phyloP scores from a whole-genome alignment of 2,113 vertebrate genomes.

The Recurvirostra avosetta region DNA sequence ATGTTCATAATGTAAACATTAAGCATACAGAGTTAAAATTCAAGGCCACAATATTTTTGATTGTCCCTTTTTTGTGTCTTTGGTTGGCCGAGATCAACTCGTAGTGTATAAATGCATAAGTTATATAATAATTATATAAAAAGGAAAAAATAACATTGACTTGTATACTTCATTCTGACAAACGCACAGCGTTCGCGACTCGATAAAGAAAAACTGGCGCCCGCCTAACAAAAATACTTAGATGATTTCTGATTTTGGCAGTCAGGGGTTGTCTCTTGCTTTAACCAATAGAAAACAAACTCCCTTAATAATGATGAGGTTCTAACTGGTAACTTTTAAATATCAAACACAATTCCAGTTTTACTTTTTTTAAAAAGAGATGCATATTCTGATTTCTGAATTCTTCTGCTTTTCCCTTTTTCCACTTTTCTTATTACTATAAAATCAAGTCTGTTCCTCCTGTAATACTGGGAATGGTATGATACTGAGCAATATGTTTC shows the following conservation, averaged over 20 bases:
- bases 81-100: conserved; percentile 95
- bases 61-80: conserved; percentile 79
- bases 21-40: conserved; percentile 87
- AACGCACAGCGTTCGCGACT: conserved; percentile 95
- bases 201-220: conserved; percentile 79
- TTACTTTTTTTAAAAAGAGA: conserved; percentile 71
- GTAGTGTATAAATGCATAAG: conserved; percentile 97
- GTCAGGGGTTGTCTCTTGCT: conserved; percentile 55
- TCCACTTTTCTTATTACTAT: not conserved
- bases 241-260: conserved; percentile 61
- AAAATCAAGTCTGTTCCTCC: conserved; percentile 39
- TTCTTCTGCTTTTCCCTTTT: conserved; percentile 30
- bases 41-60: conserved; percentile 82
- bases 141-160: conserved; percentile 81
- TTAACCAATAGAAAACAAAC: conserved; percentile 66
- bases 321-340: conserved; percentile 74
- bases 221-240: conserved; percentile 69
- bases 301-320: conserved; percentile 68
- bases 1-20: conserved; percentile 89
- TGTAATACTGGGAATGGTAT: conserved; percentile 71
- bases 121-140: conserved; percentile 95
- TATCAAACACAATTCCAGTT: conserved; percentile 86
- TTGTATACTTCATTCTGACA: conserved; percentile 87
- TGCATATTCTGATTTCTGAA: conserved; percentile 64
- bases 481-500: conserved; percentile 65